Evolutionary conservation across 1,140 invertebrate species (phyloP).

Genomic region (Harpegnathos saltator): DNA sequence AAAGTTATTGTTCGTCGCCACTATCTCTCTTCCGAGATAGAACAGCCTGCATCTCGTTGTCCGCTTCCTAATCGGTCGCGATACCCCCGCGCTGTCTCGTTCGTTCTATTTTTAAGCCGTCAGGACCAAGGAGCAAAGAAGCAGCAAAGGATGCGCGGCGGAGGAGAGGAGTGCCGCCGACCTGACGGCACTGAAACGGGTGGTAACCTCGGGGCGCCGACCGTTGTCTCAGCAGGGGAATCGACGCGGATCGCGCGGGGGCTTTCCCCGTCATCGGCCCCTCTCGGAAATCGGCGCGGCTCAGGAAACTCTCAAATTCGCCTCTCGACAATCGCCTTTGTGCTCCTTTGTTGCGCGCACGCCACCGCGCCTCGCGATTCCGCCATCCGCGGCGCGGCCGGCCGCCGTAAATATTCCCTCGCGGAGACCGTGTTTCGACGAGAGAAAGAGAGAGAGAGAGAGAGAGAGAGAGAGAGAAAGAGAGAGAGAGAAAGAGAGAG

Average conservation of each 20-base stretch:
- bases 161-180: background rate
- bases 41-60: background rate
- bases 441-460: too few relatives aligned
- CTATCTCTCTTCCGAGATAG: too few relatives aligned
- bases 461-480: too few relatives aligned
- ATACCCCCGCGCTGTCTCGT: constrained; percentile 38
- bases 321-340: constrained; percentile 34
- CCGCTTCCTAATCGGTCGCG: constrained; percentile 37
- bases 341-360: background rate
- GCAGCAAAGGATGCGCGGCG: constrained; percentile 20
- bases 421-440: constrained; percentile 2
- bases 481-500: too few relatives aligned
- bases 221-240: constrained; percentile 38
- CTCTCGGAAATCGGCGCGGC: background rate
- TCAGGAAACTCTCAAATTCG: constrained; percentile 35
- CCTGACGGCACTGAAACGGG: background rate
- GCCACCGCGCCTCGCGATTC: constrained; percentile 15
- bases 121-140: background rate
- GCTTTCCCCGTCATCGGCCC: background rate
- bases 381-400: background rate
- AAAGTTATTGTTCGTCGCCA: too few relatives aligned
- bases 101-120: constrained; percentile 45
- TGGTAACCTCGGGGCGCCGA: background rate
- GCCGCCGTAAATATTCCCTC: constrained; percentile 1
- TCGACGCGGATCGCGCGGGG: background rate